phyloP scores from a whole-genome alignment of 2,797 vertebrate species.

The Tadarida brasiliensis region DNA sequence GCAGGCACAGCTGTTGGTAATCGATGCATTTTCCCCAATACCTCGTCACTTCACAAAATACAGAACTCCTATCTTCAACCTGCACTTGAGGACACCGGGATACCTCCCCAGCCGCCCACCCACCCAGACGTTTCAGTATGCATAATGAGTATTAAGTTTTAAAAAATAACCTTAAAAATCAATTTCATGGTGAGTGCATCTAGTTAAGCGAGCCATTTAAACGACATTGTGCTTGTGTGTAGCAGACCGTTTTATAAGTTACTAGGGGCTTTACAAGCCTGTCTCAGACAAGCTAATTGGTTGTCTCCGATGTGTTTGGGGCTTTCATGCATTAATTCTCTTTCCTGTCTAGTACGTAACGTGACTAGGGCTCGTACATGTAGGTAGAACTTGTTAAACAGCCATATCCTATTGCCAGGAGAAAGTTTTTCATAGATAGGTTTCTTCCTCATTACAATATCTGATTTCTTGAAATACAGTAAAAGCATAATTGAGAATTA shows the following conservation, averaged over 20 bases:
- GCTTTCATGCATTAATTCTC: slow-evolving; percentile 90
- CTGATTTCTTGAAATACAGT: slow-evolving; percentile 40
- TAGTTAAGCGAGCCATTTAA: slow-evolving; percentile 91
- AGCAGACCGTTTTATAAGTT: slow-evolving; percentile 94
- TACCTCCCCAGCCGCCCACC: slow-evolving; percentile 57
- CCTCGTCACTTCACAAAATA: slow-evolving; percentile 80
- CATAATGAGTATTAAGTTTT: slow-evolving; percentile 82
- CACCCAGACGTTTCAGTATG: slow-evolving; percentile 77
- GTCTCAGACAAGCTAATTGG: slow-evolving; percentile 94
- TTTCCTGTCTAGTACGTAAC: slow-evolving; percentile 79
- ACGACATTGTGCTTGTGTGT: slow-evolving; percentile 91
- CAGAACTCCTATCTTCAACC: slow-evolving; percentile 70
- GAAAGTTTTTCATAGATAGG: background rate
- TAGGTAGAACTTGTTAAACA: slow-evolving; percentile 65
- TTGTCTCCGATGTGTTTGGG: slow-evolving; percentile 91
- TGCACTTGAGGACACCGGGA: slow-evolving; percentile 64
- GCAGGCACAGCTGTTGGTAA: slow-evolving; percentile 71
- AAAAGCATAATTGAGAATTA: background rate
- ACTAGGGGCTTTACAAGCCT: slow-evolving; percentile 95
- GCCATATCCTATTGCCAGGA: slow-evolving; percentile 55
- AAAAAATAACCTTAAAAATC: slow-evolving; percentile 90
- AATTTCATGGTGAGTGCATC: slow-evolving; percentile 96
- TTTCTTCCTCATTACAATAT: slow-evolving; percentile 14
- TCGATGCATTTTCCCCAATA: slow-evolving; percentile 75
- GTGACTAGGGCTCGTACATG: slow-evolving; percentile 58